A percentile compares a stretch with the other conserved stretches of the same genome.
phyloP scores from a whole-genome alignment of 2,797 vertebrate species.

The Tokudaia tokunoshimensis region DNA sequence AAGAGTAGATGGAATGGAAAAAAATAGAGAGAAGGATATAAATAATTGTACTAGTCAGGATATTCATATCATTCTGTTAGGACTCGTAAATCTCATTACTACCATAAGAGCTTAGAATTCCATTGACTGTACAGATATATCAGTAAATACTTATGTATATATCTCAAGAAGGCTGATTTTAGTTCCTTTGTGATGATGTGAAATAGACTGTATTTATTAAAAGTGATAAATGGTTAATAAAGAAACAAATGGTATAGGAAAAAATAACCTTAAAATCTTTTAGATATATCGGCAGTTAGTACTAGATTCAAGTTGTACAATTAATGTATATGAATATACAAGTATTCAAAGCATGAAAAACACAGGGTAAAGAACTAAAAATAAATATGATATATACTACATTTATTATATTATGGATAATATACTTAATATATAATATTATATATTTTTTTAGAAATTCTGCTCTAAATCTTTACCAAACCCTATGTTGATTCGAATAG shows the following conservation, averaged over 20 bases:
- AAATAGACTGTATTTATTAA: neutral
- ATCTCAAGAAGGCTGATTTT: neutral
- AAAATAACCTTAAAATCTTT: neutral
- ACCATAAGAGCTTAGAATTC: rapidly evolving
- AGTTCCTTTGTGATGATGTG: neutral
- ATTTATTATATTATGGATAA: neutral
- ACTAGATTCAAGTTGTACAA: neutral
- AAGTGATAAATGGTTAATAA: neutral
- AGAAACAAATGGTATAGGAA: neutral
- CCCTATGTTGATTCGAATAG: neutral
- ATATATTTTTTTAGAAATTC: neutral
- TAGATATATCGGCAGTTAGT: neutral
- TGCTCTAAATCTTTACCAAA: neutral
- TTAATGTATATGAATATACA: neutral
- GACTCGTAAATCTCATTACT: neutral
- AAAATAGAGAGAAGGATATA: no score
- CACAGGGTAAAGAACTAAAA: neutral
- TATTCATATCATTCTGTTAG: neutral
- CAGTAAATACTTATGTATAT: neutral
- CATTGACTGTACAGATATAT: neutral
- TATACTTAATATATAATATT: no score
- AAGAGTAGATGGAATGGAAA: no score
- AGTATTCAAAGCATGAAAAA: neutral
- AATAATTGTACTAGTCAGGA: no score
- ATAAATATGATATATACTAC: neutral